Base-by-base conservation (phyloP, 2,113 vertebrate genomes). In the Tautogolabrus adspersus region DNA sequence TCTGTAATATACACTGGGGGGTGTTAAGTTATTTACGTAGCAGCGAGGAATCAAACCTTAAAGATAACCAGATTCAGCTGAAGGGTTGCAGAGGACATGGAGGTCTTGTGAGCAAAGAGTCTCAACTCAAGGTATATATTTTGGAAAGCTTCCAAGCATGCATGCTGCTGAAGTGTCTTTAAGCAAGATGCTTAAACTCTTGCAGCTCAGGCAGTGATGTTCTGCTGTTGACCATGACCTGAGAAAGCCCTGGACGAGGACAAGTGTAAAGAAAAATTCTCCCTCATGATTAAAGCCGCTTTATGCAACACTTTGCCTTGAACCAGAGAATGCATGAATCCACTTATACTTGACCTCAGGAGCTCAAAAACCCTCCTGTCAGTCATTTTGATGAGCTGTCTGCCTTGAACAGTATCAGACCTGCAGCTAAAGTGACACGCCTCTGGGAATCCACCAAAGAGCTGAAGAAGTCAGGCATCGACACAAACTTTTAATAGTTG, bases 301-400 rank as follows among this genome's bases (percentile, higher is more conserved):
- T 64, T 19, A 60, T 75, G 66, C 58, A 73, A 46, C 60, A 37
- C 69, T 70, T 38, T 60, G 65, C 77, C 52, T 77, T 66, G 68
- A 49, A 70, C 55, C 42, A 13, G 8, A 22, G 57, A 66, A 66
- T 57, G 54, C 5, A 0, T 30, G 23, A 51, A 52, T 73, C 22
- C 21, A 23, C 26, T 78, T 82, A n/a, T 16, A 51, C 75, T 73
- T 66, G 72, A 82, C 82, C 86, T 75, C 52, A 22, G 76, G 19
- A 9, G 70, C 44, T 18, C 55, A 38, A 47, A 60, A 5, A 62
- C 60, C 13, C 22, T 59, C 57, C 73, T 71, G 69, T 77, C 86
- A 80, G 22, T 85, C 77, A 72, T 47, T 9, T 21, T 75, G 73
- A 88, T 46, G 72, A 59, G 79, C 65, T n/a, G 79, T 74, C 79